These are phyloP conservation scores for Patella pellucida DNA, from an alignment of 2,888 invertebrate genomes.

Conservation along the genomic window DNA sequence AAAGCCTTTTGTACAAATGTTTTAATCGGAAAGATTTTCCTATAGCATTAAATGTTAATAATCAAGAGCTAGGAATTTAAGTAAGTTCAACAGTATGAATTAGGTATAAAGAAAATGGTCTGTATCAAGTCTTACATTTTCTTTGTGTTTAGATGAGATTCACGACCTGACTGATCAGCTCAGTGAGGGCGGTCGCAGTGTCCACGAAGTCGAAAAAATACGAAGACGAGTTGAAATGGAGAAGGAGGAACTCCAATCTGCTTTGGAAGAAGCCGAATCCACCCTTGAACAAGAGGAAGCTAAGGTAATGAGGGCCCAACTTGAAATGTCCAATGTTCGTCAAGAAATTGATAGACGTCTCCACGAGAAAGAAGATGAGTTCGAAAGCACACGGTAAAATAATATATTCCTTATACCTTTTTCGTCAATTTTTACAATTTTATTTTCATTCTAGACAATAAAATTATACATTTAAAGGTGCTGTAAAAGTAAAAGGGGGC, in stretches of 20 bases:
- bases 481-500: too few species aligned
- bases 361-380: constrained; percentile 99
- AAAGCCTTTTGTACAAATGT: too few species aligned
- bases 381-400: constrained; percentile 87
- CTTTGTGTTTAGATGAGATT: constrained; percentile 83
- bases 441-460: too few species aligned
- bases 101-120: too few species aligned
- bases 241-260: constrained; percentile 98
- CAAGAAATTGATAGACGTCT: constrained; percentile 99
- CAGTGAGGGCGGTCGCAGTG: background rate
- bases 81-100: too few species aligned
- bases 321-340: constrained; percentile 97
- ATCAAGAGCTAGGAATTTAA: too few species aligned
- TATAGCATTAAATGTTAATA: too few species aligned
- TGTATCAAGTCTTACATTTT: too few species aligned
- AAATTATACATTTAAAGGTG: too few species aligned
- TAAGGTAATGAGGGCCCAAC: constrained; percentile 79
- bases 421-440: too few species aligned
- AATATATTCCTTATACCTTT: too few species aligned
- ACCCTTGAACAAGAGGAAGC: constrained; percentile 93
- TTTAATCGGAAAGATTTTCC: too few species aligned
- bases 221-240: constrained; percentile 98
- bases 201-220: constrained; percentile 74
- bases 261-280: constrained; percentile 97
- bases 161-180: constrained; percentile 79